Evolutionary conservation across 2,113 vertebrate genomes (phyloP), one percentile per base, ranked within the genome.

Genomic region (Istiophorus platypterus): DNA sequence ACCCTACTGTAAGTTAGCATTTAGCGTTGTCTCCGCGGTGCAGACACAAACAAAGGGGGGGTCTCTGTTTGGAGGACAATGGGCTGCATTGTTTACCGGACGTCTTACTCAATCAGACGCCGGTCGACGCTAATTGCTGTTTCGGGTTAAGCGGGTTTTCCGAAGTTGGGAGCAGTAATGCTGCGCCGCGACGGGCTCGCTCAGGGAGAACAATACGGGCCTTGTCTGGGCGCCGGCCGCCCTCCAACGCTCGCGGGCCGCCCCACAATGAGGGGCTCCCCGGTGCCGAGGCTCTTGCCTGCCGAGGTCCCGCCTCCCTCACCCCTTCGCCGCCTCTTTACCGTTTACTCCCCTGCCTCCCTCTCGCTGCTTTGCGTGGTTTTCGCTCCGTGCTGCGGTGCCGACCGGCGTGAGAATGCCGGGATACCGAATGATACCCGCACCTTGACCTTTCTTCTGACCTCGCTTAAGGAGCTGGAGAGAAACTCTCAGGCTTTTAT

Each of bases 121-220:
- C 84, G 84, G 88, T 71, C 67, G 58, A 83, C 76, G 89, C 95
- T 96, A 96, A 96, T 96, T 96, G 94, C 94, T 93, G 93, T 96
- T 96, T 94, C 91, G 92, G 90, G 94, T 90, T 96, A 97, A 96
- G 96, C 94, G 87, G 93, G n/a, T n/a, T 95, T 96, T 96, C 96
- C 92, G 94, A 96, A 94, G 85, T 95, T 95, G 93, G 92, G 94
- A 95, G 93, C 93, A 91, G 87, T 91, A 94, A 94, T 84, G 85
- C 71, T 27, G 61, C 69, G 31, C 80, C 68, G 62, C 77, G 89
- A 90, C 86, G 66, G 90, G 87, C 87, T 86, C 47, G 42, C 74
- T 67, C 75, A 65, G 31, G 31, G 78, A 89, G 89, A 93, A 95
- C 94, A 95, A 95, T 94, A 80, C 85, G 66, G 7, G 39, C 92